Evolutionary conservation across 2,888 invertebrate species (phyloP), one percentile per base, ranked within the genome.

Genomic region (Raillietiella orientalis): DNA sequence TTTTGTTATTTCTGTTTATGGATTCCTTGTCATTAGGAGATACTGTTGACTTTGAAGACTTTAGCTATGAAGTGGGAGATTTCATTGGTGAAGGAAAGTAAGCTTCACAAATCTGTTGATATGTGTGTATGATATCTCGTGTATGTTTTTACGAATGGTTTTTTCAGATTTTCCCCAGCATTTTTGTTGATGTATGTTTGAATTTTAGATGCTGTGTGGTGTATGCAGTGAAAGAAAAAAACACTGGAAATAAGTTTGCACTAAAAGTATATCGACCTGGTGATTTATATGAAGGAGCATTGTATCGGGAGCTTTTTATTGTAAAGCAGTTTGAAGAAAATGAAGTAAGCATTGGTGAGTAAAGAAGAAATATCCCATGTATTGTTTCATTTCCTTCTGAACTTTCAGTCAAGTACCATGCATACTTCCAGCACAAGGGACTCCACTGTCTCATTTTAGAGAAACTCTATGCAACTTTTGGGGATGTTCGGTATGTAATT

Each of bases 231-330:
- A 13, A 27, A 10, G 14, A 10, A 9, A 14, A 23, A 2, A 11
- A 23, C 4, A 23, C 22, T 14, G 16, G 15, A 11, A 16, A 9
- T 14, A 11, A 17, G 13, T 24, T 28, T 4, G 28, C 28, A n/a
- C 13, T 28, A 5, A 28, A 28, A 19, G 10, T 28, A 8, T 28
- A 25, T 14, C 16, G 20, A 16, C 14, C 17, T 12, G 28, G 28
- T 5, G 9, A 11, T 3, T 10, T 14, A 9, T 28, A 28, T 23
- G 28, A 28, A n/a, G 24, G 28, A 6, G 28, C 28, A 13, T 13
- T 28, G 13, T 25, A 28, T 11, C 14, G 28, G 20, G 28, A 28
- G 15, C 16, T 25, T 13, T 26, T 15, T 21, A 28, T 28, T 10
- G 14, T 28, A 5, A 25, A 28, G 10, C 11, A 9, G 22, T 19